phyloP scores from a whole-genome alignment of 2,113 vertebrate species.

The Platysteira castanea region DNA sequence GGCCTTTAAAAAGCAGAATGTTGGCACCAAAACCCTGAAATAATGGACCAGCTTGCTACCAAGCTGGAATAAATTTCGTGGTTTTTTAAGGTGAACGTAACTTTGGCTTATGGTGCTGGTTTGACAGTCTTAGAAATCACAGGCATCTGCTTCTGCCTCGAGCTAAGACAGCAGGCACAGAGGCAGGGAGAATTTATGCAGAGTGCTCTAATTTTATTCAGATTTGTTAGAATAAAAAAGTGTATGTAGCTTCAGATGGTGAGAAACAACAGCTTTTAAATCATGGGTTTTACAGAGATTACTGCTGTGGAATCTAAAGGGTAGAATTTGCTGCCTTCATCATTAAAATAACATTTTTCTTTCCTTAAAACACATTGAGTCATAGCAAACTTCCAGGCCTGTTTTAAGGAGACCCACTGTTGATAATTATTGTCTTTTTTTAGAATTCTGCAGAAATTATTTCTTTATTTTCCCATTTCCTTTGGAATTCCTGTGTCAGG shows the following conservation, averaged over 20 bases:
- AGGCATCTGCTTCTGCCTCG: constrained; percentile 25
- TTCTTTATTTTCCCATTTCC: not conserved
- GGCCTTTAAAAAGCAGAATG: constrained; percentile 18
- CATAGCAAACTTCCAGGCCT: not conserved
- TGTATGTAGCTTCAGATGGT: not conserved
- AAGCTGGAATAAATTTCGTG: not conserved
- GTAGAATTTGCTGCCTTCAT: not conserved
- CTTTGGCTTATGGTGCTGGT: constrained; percentile 19
- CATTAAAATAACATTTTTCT: not conserved
- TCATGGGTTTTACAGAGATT: not conserved
- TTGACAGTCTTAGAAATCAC: not conserved
- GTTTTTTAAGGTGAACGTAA: not conserved
- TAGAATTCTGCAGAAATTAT: not conserved
- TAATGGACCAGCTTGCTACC: not conserved
- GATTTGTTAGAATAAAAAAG: not conserved
- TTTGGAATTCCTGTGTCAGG: not conserved
- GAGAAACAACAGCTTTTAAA: constrained; percentile 28
- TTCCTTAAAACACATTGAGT: not conserved
- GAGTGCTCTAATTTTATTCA: constrained; percentile 28
- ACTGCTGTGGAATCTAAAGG: not conserved
- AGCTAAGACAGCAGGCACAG: constrained; percentile 36
- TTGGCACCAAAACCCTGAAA: not conserved
- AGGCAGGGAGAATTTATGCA: constrained; percentile 24
- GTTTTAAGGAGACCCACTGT: not conserved
- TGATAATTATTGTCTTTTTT: not conserved